Evolutionary conservation across 1,140 invertebrate genomes (phyloP), one percentile per base, ranked within the genome.

Genomic region (Bombus waltoni): DNA sequence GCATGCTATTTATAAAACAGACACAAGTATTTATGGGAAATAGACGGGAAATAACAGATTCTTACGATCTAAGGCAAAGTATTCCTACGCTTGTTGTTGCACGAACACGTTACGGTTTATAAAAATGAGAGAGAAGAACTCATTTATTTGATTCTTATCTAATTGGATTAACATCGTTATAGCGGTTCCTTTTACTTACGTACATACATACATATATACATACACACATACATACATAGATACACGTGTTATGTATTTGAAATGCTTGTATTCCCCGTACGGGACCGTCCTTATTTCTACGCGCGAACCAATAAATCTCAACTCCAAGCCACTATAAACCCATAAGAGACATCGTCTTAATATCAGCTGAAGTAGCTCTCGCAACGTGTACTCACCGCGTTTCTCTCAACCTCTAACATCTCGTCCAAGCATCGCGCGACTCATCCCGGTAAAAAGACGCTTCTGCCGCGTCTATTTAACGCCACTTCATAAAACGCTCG

Each of bases 381-480:
- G 47, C 47, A 53, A 53, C 47, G 5, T 5, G 28, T 62, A 62
- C 11, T 62, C 28, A 4, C 28, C 28, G 11, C 3, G 22, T 62
- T 22, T 62, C 59, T 62, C 28, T 53, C 18, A 53, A 53, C 18
- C 18, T 18, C 11, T 28, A 62, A 62, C 59, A 11, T 62, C 59
- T 62, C 59, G 59, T 13, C 10, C 28, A 9, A 1, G 25, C 1
- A 28, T 10, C 22, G 1, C 8, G 62, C 65, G 44, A 38, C 3
- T 35, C 18, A 28, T 4, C 35, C n/a, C 22, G 11, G 13, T 62
- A 62, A 62, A 62, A 65, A 13, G 57, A 78, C 59, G 57, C 59
- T 22, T 53, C 47, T 53, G 38, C 2, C 75, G 28, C 57, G 68
- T 47, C 83, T 71, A 85, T 85, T 85, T 80, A 85, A 80, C 77